A percentile compares a stretch with the other conserved stretches of the same genome.
These are phyloP conservation scores for Danaus chrysippus DNA, from an alignment of 2,888 invertebrate species.

Conservation along the genomic window DNA sequence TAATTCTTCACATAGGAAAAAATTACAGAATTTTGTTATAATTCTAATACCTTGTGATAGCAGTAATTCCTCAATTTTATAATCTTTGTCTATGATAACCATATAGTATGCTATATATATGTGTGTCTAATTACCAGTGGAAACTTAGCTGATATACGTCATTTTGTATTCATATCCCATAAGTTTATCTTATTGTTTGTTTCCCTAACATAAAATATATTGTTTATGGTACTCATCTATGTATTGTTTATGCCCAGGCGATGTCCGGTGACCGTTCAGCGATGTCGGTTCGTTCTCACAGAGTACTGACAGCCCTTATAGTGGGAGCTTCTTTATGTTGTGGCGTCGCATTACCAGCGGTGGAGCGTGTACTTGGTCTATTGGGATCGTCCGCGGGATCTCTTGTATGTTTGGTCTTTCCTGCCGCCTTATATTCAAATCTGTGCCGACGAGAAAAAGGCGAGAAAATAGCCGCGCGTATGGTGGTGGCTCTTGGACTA, in stretches of 20 bases:
- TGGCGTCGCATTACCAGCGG: constrained; percentile 94
- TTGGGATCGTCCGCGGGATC: constrained; percentile 98
- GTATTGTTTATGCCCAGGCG: constrained; percentile 77
- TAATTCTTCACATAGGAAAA: too few relatives aligned
- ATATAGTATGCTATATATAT: too few relatives aligned
- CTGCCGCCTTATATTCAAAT: constrained; percentile 79
- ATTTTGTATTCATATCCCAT: too few relatives aligned
- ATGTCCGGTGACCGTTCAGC: constrained; percentile 83
- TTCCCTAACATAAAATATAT: too few relatives aligned
- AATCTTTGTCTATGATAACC: too few relatives aligned
- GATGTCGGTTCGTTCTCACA: constrained; percentile 92
- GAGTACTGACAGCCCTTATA: constrained; percentile 89
- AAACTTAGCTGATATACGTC: too few relatives aligned
- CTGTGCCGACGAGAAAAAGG: neutral
- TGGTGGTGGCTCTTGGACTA: constrained; percentile 87
- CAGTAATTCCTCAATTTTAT: too few relatives aligned
- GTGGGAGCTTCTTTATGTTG: constrained; percentile 86
- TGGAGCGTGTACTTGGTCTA: constrained; percentile 95
- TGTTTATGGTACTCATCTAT: too few relatives aligned
- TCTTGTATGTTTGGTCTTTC: constrained; percentile 94
- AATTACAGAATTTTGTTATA: too few relatives aligned
- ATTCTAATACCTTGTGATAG: too few relatives aligned
- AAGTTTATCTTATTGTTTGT: too few relatives aligned
- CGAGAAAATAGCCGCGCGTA: constrained; percentile 74
- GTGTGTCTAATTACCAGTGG: too few relatives aligned